Evolutionary conservation across 2,797 vertebrate genomes (phyloP), one percentile per base, ranked within the genome.

Genomic region (Melanotaenia boesemani): DNA sequence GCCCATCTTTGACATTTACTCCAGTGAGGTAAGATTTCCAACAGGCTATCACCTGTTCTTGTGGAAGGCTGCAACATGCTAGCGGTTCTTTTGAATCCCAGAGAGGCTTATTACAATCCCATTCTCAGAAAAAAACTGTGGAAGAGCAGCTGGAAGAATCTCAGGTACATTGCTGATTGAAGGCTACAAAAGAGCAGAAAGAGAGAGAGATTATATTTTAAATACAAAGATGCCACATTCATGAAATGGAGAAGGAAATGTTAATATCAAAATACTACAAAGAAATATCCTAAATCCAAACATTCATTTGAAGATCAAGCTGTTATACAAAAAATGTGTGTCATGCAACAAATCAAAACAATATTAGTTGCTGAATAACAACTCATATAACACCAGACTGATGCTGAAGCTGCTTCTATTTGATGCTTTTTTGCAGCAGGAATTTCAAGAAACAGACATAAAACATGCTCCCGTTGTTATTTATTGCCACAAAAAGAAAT

Each of bases 41-140:
- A 81, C 80, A 80, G 79, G 81, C 76, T 55, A 60, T 79, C 75
- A 74, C 88, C 86, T 86, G 67, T 59, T 76, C 68, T 68, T 73
- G 62, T 54, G 63, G 73, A 84, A 20, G 81, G 77, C 70, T 86
- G 87, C 89, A 88, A 80, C 92, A 94, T 94, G 70, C 82, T 92
- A 37, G 80, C 77, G 70, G 80, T 74, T 85, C 77, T 79, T 86
- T 65, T 85, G 78, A 77, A 86, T 86, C 76, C 82, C 63, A 58
- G 41, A 85, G 73, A 30, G 64, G 59, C 79, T 85, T 52, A 82
- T 74, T 85, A 88, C 20, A 68, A 85, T 81, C 71, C 88, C 68
- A 78, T 87, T 89, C 65, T 86, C 81, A 85, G 83, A 69, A 66
- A 82, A 76, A 52, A 60, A 68, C 76, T 71, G 72, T 2, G 54